These are phyloP conservation scores for Oostethus manadensis DNA, from an alignment of 2,113 vertebrate genomes.

Conservation along the genomic window DNA sequence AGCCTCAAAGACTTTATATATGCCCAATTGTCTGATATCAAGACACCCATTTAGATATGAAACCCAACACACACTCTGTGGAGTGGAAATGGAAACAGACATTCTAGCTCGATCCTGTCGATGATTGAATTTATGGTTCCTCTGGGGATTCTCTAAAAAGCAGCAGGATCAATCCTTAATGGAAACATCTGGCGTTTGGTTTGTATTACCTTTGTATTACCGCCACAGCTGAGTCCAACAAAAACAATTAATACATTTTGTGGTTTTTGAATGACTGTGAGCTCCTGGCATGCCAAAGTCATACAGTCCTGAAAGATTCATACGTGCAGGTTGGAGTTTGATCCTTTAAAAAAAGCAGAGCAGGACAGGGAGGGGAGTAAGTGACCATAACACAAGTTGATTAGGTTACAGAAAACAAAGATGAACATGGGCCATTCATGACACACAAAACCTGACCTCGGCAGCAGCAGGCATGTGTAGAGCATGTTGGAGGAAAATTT, in stretches of 20 bases:
- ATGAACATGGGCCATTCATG: constrained; percentile 57
- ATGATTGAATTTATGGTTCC: constrained; percentile 33
- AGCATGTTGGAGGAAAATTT: background rate
- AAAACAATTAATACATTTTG: constrained; percentile 3
- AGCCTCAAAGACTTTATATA: background rate
- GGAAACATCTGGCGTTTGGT: constrained; percentile 47
- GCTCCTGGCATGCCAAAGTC: background rate
- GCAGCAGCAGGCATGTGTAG: constrained; percentile 10
- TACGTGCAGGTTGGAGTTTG: constrained; percentile 8
- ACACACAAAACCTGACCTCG: constrained; percentile 36
- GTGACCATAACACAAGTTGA: constrained; percentile 60
- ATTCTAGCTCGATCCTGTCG: constrained; percentile 20
- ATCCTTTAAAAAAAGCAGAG: constrained; percentile 3
- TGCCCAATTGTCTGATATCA: constrained; percentile 1
- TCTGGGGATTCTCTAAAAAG: constrained; percentile 29
- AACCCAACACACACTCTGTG: constrained; percentile 24
- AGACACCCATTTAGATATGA: constrained; percentile 19
- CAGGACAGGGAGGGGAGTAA: constrained; percentile 20
- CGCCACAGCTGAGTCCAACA: constrained; percentile 5
- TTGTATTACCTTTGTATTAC: constrained; percentile 38
- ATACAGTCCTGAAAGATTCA: constrained; percentile 11
- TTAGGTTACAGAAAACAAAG: constrained; percentile 62
- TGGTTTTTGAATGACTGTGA: background rate
- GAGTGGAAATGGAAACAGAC: constrained; percentile 22
- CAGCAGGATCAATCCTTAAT: constrained; percentile 47